These are phyloP conservation scores for Trachymyrmex cornetzi DNA, from an alignment of 1,140 invertebrate genomes.

Conservation along the genomic window DNA sequence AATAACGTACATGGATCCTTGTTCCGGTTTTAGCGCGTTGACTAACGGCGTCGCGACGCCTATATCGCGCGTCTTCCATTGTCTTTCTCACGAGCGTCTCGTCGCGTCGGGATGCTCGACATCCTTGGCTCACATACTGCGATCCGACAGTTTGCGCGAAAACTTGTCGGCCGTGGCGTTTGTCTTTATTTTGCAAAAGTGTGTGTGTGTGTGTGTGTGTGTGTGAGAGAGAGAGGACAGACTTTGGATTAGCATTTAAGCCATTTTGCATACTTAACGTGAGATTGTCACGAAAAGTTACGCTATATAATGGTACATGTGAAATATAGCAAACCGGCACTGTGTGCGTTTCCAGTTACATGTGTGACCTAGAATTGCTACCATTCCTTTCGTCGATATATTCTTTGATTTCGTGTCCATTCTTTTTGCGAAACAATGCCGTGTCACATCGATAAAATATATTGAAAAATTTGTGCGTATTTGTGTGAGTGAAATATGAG, in stretches of 20 bases:
- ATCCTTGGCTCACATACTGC: slow-evolving; percentile 2
- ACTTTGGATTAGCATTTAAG: slow-evolving; percentile 56
- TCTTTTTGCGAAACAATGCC: slow-evolving; percentile 10
- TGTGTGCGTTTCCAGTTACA: not conserved
- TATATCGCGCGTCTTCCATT: slow-evolving; percentile 42
- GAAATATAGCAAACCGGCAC: not conserved
- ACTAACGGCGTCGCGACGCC: slow-evolving; percentile 52
- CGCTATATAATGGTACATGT: slow-evolving; percentile 18
- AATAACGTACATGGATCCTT: slow-evolving; percentile 71
- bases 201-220: too few species aligned
- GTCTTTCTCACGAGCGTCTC: slow-evolving; percentile 34
- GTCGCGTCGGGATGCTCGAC: slow-evolving; percentile 5
- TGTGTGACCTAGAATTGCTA: not conserved
- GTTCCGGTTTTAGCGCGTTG: slow-evolving; percentile 70
- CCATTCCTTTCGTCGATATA: not conserved
- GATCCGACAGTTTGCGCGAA: slow-evolving; percentile 46
- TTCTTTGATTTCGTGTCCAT: not conserved
- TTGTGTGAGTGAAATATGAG: not conserved
- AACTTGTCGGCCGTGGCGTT: slow-evolving; percentile 28
- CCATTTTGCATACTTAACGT: slow-evolving; percentile 54
- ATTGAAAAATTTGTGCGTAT: not conserved
- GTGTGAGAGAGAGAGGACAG: not conserved
- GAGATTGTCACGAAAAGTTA: slow-evolving; percentile 34
- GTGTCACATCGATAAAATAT: not conserved
- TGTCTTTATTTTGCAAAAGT: not conserved